phyloP scores from a whole-genome alignment of 2,888 invertebrate genomes.

The Pristionchus mayeri region DNA sequence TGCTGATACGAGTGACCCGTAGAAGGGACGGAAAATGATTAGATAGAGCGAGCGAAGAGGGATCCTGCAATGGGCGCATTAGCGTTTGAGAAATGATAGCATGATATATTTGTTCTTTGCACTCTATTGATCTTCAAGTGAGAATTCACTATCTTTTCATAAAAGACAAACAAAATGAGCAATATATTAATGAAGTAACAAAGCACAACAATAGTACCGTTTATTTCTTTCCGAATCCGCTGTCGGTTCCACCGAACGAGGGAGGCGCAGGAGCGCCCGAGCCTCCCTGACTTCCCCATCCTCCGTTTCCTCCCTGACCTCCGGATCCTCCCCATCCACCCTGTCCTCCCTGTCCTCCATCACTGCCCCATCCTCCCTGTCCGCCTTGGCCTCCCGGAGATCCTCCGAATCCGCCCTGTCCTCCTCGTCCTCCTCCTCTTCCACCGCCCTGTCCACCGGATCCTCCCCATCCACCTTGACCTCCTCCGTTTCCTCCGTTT shows the following conservation, averaged over 20 bases:
- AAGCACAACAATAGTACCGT: too few species aligned
- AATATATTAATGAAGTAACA: too few species aligned
- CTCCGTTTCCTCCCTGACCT: conserved; percentile 22
- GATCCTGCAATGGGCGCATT: conserved; percentile 27
- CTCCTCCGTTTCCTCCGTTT: not conserved
- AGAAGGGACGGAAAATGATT: not conserved
- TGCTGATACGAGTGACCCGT: conserved; percentile 35
- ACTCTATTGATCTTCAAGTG: too few species aligned
- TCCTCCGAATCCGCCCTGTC: not conserved
- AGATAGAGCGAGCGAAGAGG: not conserved
- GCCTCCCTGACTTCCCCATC: conserved; percentile 22
- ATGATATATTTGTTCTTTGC: not conserved
- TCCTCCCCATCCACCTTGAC: not conserved
- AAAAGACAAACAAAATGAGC: too few species aligned
- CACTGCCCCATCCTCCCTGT: not conserved
- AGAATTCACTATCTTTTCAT: not conserved
- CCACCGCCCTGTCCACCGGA: not conserved
- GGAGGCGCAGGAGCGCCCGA: not conserved
- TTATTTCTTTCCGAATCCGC: conserved; percentile 15
- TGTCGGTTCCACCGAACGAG: not conserved
- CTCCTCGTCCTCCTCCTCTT: not conserved
- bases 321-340: not conserved
- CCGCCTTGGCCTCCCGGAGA: not conserved
- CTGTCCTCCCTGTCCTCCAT: conserved; percentile 15
- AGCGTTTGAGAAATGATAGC: not conserved